Evolutionary conservation across 2,113 vertebrate genomes (phyloP).

Genomic region (Hippoglossus stenolepis): DNA sequence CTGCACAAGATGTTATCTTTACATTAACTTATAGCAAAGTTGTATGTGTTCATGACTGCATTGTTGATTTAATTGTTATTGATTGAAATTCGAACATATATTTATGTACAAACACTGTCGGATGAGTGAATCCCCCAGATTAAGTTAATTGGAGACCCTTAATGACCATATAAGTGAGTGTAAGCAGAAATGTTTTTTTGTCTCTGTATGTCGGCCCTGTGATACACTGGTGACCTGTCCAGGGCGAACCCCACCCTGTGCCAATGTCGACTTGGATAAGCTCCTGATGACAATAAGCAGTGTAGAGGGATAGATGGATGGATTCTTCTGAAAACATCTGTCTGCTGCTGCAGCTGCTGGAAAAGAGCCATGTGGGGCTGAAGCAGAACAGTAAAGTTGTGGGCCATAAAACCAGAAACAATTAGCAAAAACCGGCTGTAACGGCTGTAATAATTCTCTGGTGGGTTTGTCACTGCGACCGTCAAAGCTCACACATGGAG

Average conservation of each 20-base stretch:
- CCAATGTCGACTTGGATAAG: too few relatives aligned
- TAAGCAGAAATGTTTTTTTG: too few relatives aligned
- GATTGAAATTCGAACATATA: slow-evolving; percentile 1
- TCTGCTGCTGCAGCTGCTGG: slow-evolving; percentile 9
- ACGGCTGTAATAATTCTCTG: slow-evolving; percentile 33
- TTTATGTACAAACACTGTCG: background rate
- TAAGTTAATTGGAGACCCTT: too few relatives aligned
- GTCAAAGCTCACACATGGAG: background rate
- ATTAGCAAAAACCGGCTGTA: slow-evolving; percentile 43
- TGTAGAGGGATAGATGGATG: too few relatives aligned
- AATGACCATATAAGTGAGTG: too few relatives aligned
- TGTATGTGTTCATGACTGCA: background rate
- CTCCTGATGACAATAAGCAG: too few relatives aligned
- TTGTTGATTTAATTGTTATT: background rate
- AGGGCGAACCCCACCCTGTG: too few relatives aligned
- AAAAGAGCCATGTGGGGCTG: slow-evolving; percentile 20
- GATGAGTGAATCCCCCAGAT: background rate
- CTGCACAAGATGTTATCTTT: background rate
- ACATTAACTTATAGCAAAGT: background rate
- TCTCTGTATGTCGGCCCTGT: too few relatives aligned
- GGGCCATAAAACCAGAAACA: slow-evolving; percentile 37
- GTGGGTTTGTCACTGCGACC: background rate
- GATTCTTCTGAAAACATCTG: too few relatives aligned
- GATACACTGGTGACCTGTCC: too few relatives aligned
- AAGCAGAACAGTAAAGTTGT: slow-evolving; percentile 33